A percentile compares a stretch with the other conserved stretches of the same genome.
Conservation (phyloP, 2,888 invertebrate species). For the Ectemnius cavifrons region DNA sequence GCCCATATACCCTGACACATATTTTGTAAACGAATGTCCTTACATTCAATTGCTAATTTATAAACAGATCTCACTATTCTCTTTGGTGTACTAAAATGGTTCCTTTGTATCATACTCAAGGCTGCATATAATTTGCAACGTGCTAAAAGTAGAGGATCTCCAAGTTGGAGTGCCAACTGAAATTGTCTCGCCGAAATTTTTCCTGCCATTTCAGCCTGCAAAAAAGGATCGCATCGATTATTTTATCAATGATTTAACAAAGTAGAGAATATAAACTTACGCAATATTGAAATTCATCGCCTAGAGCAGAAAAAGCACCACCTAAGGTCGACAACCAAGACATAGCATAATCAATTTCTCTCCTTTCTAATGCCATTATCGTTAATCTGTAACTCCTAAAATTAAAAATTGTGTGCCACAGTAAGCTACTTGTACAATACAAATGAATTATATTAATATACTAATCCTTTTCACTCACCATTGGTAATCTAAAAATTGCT, state of each 20-base stretch:
- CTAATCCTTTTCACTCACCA: conserved; percentile 80
- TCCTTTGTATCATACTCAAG: conserved; percentile 92
- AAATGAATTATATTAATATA: not conserved
- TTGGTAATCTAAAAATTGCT: conserved; percentile 84
- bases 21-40: conserved; percentile 84
- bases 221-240: conserved; percentile 44
- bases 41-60: conserved; percentile 76
- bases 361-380: conserved; percentile 81
- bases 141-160: conserved; percentile 89
- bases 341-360: conserved; percentile 90
- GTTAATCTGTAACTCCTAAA: conserved; percentile 80
- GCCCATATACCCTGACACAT: conserved; percentile 95
- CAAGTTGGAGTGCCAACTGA: conserved; percentile 87
- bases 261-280: conserved; percentile 79
- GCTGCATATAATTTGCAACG: conserved; percentile 93
- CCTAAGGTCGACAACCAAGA: conserved; percentile 98
- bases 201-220: conserved; percentile 92
- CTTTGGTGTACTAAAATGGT: conserved; percentile 83
- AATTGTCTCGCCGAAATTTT: conserved; percentile 92
- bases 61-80: conserved; percentile 82
- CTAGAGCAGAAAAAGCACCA: conserved; percentile 96
- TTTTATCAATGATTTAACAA: not conserved
- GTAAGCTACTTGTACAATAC: not conserved
- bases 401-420: conserved; percentile 7
- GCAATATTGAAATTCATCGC: conserved; percentile 90